These are phyloP conservation scores for Vanessa tameamea DNA, from an alignment of 1,140 invertebrate genomes.

Conservation along the genomic window DNA sequence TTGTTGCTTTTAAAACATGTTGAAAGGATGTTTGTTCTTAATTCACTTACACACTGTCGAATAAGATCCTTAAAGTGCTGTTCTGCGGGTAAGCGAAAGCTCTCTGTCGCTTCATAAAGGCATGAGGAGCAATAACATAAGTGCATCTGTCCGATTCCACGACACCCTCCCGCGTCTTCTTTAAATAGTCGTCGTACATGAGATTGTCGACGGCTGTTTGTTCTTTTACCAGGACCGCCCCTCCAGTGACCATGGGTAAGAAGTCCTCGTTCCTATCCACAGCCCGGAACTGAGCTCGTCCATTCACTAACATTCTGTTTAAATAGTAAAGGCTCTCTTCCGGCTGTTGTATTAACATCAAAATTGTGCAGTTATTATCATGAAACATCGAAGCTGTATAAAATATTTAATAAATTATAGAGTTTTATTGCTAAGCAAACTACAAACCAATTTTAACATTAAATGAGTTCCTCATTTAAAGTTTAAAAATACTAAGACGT, in stretches of 20 bases:
- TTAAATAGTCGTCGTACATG: slow-evolving; percentile 85
- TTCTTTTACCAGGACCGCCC: slow-evolving; percentile 85
- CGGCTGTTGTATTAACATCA: slow-evolving; percentile 40
- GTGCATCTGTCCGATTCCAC: slow-evolving; percentile 85
- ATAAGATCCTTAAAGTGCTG: slow-evolving; percentile 81
- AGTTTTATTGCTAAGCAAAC: no score
- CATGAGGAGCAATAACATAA: slow-evolving; percentile 85
- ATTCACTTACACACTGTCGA: slow-evolving; percentile 85
- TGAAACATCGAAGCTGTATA: no score
- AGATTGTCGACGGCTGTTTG: slow-evolving; percentile 83
- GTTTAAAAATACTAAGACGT: no score
- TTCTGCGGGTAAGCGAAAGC: slow-evolving; percentile 86
- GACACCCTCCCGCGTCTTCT: slow-evolving; percentile 81
- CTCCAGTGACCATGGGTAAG: slow-evolving; percentile 73
- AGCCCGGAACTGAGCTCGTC: slow-evolving; percentile 58
- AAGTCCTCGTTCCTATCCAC: slow-evolving; percentile 63
- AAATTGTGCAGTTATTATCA: neutral
- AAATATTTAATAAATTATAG: no score
- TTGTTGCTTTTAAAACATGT: neutral
- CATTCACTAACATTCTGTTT: slow-evolving; percentile 65
- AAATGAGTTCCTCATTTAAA: no score
- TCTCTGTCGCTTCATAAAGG: slow-evolving; percentile 83
- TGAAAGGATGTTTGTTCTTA: no score
- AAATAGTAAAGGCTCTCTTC: slow-evolving; percentile 66
- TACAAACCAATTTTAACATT: no score